These are phyloP conservation scores for Dendroctonus valens DNA, from an alignment of 1,140 invertebrate species.

Conservation along the genomic window DNA sequence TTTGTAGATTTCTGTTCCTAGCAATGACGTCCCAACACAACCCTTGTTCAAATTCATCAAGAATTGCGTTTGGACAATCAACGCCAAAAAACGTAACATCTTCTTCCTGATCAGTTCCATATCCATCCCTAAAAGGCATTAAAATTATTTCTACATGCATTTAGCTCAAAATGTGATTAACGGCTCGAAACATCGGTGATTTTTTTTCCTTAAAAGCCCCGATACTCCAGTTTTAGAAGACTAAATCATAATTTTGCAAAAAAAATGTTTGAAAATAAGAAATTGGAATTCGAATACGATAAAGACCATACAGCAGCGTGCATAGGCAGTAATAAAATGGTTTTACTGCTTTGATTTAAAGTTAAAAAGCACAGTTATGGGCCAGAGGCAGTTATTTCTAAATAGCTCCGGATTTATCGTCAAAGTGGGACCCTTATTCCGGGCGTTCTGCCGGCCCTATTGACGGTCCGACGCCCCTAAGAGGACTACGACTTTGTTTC, in stretches of 20 bases:
- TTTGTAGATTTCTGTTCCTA: conserved; percentile 41
- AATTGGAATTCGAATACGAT: neutral
- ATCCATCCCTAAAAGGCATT: too few relatives aligned
- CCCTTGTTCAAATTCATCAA: conserved; percentile 49
- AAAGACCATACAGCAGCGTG: neutral
- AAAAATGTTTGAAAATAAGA: too few relatives aligned
- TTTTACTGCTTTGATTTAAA: conserved; percentile 2
- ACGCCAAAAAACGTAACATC: conserved; percentile 43
- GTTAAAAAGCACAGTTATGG: neutral
- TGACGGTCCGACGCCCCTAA: too few relatives aligned
- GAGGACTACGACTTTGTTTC: too few relatives aligned
- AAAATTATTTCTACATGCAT: too few relatives aligned
- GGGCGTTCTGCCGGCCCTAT: too few relatives aligned
- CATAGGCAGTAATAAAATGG: neutral
- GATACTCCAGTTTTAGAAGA: too few relatives aligned
- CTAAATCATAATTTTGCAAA: too few relatives aligned
- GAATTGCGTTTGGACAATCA: conserved; percentile 54
- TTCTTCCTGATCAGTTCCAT: neutral
- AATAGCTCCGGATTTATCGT: neutral
- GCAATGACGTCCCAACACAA: conserved; percentile 52
- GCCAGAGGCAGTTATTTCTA: neutral
- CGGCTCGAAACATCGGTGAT: too few relatives aligned
- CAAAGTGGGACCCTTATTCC: too few relatives aligned
- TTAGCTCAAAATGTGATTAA: too few relatives aligned
- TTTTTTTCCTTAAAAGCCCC: too few relatives aligned